These are phyloP conservation scores for Cryptomyrus ogoouensis DNA, from an alignment of 2,113 vertebrate species.

Conservation along the genomic window DNA sequence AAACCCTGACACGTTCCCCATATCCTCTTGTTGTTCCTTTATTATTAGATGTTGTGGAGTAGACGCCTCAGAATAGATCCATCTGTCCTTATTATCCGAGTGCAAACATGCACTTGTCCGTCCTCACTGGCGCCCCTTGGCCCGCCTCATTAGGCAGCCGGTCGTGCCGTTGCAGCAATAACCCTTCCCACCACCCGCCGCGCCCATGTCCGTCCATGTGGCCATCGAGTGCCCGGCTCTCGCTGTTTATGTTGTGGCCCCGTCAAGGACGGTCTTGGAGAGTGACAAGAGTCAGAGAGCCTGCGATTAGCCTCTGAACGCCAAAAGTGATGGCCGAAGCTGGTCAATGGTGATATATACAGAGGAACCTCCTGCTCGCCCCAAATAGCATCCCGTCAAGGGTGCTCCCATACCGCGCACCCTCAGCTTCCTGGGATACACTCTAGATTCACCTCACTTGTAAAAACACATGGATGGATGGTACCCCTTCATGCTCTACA, in stretches of 20 bases:
- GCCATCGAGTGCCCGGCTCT: background rate
- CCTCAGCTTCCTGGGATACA: background rate
- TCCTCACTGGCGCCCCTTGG: constrained; percentile 13
- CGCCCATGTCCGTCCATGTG: background rate
- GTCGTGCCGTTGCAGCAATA: background rate
- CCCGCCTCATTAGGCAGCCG: background rate
- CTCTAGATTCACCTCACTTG: background rate
- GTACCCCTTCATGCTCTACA: background rate
- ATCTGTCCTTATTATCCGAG: constrained; percentile 28
- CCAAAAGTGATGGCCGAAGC: background rate
- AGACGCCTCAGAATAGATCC: constrained; percentile 39
- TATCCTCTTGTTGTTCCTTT: constrained; percentile 39
- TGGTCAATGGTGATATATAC: background rate
- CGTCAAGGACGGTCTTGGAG: background rate
- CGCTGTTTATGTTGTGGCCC: background rate
- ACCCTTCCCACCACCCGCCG: background rate
- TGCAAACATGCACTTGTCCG: constrained; percentile 17
- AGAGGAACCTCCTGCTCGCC: background rate
- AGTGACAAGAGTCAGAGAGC: background rate
- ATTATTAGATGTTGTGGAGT: constrained; percentile 42
- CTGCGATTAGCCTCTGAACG: background rate
- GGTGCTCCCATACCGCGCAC: background rate
- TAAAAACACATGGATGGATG: background rate
- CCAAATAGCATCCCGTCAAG: background rate
- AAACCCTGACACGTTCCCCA: constrained; percentile 35